phyloP scores from a whole-genome alignment of 1,140 invertebrate genomes.

The Drosophila mauritiana region DNA sequence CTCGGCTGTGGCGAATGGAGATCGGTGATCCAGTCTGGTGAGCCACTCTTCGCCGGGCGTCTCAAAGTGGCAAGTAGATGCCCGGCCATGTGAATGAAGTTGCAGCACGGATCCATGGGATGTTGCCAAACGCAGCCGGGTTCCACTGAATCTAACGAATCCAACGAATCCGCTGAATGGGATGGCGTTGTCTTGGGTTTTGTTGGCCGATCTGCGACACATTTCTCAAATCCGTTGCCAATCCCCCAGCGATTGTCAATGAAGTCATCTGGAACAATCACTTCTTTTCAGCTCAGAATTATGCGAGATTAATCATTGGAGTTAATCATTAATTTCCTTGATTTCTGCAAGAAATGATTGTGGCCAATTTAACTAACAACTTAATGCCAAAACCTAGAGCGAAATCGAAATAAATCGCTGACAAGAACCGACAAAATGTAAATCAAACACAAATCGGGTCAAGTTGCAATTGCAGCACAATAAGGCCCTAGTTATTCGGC shows the following conservation, averaged over 20 bases:
- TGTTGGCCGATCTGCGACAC: constrained; percentile 63
- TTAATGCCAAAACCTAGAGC: constrained; percentile 48
- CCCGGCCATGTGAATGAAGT: constrained; percentile 67
- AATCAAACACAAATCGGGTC: constrained; percentile 60
- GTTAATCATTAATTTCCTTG: constrained; percentile 67
- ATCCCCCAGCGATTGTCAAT: constrained; percentile 50
- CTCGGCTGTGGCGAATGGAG: constrained; percentile 40
- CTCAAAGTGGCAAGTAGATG: constrained; percentile 33
- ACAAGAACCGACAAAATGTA: constrained; percentile 55
- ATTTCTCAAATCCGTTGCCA: constrained; percentile 54
- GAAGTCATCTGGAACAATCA: constrained; percentile 62
- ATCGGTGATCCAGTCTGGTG: constrained; percentile 22
- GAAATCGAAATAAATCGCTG: constrained; percentile 48
- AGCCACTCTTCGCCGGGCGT: constrained; percentile 5
- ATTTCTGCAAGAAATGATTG: constrained; percentile 58
- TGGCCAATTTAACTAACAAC: constrained; percentile 69
- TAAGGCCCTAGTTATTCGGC: constrained; percentile 70
- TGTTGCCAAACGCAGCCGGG: constrained; percentile 59
- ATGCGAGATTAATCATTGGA: constrained; percentile 74
- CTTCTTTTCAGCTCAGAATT: constrained; percentile 53
- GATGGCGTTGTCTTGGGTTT: constrained; percentile 26
- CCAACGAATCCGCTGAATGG: constrained; percentile 32
- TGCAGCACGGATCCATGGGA: constrained; percentile 62
- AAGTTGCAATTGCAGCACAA: constrained; percentile 63
- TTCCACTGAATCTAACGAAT: constrained; percentile 20